Evolutionary conservation across 2,113 vertebrate genomes (phyloP).

Genomic region (Tragelaphus buxtoni): DNA sequence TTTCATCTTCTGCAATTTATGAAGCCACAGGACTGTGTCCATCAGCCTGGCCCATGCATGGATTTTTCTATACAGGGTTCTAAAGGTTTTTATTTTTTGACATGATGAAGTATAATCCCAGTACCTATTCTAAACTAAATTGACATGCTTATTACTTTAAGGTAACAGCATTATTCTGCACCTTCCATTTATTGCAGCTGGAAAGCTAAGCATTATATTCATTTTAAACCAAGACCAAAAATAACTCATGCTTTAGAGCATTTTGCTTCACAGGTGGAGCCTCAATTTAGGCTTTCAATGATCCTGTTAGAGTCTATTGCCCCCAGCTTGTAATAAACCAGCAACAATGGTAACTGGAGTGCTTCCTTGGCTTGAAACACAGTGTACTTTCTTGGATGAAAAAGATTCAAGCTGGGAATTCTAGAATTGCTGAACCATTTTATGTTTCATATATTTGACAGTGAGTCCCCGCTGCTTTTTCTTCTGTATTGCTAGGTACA

Average conservation of each 20-base stretch:
- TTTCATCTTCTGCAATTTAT: constrained; percentile 27
- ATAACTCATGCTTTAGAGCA: constrained; percentile 41
- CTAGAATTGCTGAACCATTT: constrained; percentile 56
- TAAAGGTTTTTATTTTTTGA: constrained; percentile 50
- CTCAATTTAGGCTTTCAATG: neutral
- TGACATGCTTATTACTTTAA: constrained; percentile 28
- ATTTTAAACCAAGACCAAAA: constrained; percentile 38
- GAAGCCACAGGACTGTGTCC: neutral
- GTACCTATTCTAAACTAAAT: constrained; percentile 49
- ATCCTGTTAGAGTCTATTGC: constrained; percentile 73
- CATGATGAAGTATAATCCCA: constrained; percentile 27
- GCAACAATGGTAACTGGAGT: constrained; percentile 59
- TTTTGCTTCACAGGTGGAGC: neutral
- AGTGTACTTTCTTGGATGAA: constrained; percentile 47
- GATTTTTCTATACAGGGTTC: neutral
- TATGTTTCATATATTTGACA: constrained; percentile 67
- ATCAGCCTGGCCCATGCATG: neutral
- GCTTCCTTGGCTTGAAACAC: constrained; percentile 41
- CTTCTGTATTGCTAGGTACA: constrained; percentile 52
- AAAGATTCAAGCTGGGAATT: constrained; percentile 76
- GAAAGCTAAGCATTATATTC: neutral
- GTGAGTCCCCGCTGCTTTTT: constrained; percentile 70
- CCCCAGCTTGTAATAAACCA: constrained; percentile 82
- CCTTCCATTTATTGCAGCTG: constrained; percentile 38
- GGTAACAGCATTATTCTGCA: neutral